Evolutionary conservation across 2,888 invertebrate species (phyloP).

Genomic region (Dryocosmus kuriphilus): DNA sequence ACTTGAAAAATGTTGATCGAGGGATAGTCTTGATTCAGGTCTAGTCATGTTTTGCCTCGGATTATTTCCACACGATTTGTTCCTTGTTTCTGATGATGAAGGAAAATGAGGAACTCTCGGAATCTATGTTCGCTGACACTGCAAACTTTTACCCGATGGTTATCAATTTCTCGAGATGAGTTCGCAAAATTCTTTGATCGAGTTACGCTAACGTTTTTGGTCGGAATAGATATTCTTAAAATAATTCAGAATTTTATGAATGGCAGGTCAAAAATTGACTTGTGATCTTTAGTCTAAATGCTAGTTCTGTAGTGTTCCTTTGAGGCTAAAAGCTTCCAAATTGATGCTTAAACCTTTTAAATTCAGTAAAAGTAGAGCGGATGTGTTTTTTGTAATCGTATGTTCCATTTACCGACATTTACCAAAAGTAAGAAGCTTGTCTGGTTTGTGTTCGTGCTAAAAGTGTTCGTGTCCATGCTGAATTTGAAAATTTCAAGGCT

Average conservation of each 20-base stretch:
- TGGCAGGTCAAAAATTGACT: neutral
- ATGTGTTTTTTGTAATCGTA: too few species aligned
- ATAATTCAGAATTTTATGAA: neutral
- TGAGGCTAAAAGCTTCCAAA: neutral
- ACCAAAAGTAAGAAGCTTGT: too few species aligned
- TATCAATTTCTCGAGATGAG: constrained; percentile 9
- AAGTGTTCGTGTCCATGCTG: too few species aligned
- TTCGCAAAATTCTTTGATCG: neutral
- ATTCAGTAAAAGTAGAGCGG: neutral
- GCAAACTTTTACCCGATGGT: neutral
- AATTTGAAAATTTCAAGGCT: too few species aligned
- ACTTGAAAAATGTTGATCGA: constrained; percentile 32
- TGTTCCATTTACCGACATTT: too few species aligned
- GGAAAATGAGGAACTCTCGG: constrained; percentile 1
- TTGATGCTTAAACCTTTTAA: neutral
- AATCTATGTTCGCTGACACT: neutral
- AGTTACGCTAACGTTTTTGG: neutral
- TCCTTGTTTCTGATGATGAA: constrained; percentile 14
- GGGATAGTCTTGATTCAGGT: constrained; percentile 27
- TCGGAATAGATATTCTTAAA: neutral
- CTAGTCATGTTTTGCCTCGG: constrained; percentile 8
- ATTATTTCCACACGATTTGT: constrained; percentile 26
- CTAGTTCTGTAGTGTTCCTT: neutral
- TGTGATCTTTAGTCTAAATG: too few species aligned
- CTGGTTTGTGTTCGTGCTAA: too few species aligned